phyloP scores from a whole-genome alignment of 92 coral and sea anemone genomes.

The Desmophyllum pertusum region DNA sequence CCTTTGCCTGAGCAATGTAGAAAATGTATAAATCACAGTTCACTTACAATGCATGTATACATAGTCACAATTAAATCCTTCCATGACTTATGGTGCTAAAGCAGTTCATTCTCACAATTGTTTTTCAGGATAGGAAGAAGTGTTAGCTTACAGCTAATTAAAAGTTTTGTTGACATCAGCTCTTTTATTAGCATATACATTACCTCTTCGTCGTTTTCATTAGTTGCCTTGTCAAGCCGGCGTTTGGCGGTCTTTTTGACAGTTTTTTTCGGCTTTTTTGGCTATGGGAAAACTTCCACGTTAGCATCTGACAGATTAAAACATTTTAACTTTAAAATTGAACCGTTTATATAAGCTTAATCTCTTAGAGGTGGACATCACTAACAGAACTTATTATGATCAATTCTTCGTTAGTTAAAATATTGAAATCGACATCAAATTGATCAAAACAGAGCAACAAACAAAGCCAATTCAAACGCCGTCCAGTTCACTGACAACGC shows the following conservation, averaged over 20 bases:
- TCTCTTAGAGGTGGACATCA: no score
- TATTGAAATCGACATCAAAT: not conserved
- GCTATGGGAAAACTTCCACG: constrained; percentile 14
- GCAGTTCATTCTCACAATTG: no score
- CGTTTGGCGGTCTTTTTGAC: constrained; percentile 45
- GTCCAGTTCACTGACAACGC: no score
- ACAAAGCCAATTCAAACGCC: constrained; percentile 11
- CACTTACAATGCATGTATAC: no score
- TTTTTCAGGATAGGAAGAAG: not conserved
- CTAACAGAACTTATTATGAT: not conserved
- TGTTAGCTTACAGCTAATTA: no score
- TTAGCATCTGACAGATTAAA: constrained; percentile 16
- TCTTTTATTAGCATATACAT: not conserved
- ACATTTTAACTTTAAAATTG: not conserved
- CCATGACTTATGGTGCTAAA: no score
- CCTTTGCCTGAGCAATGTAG: constrained; percentile 33
- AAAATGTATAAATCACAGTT: no score
- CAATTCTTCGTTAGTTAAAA: not conserved
- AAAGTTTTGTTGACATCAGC: constrained; percentile 1
- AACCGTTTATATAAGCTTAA: not conserved
- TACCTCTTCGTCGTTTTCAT: constrained; percentile 40
- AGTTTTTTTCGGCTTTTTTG: constrained; percentile 20
- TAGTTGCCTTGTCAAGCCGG: constrained; percentile 20
- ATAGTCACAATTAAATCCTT: no score
- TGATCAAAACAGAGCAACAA: not conserved